These are phyloP conservation scores for Aphelenchoides avenae DNA, from an alignment of 1,140 invertebrate species.

Conservation along the genomic window DNA sequence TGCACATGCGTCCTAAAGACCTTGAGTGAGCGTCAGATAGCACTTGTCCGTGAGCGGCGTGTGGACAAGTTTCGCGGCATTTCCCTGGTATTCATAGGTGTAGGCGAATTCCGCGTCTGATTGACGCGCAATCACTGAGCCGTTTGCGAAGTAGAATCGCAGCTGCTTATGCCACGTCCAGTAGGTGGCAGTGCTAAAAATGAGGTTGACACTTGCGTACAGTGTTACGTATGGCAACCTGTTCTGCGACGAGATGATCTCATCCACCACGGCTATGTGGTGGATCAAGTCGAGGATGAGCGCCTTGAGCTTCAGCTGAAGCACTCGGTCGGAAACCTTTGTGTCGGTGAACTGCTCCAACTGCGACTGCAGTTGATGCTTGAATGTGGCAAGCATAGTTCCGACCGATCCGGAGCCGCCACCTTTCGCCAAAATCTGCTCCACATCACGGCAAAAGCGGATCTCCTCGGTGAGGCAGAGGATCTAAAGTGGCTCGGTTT, in stretches of 20 bases:
- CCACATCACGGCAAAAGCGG: conserved; percentile 75
- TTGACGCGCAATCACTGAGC: conserved; percentile 64
- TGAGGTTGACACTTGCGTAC: no score
- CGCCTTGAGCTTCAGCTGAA: conserved; percentile 63
- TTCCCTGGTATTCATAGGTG: conserved; percentile 86
- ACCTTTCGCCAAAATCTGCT: conserved; percentile 70
- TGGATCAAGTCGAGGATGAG: conserved; percentile 90
- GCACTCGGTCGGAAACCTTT: conserved; percentile 59
- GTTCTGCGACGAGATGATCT: conserved; percentile 63
- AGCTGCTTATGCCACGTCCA: conserved; percentile 95
- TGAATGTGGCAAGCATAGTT: conserved; percentile 64
- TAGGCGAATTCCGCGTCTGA: conserved; percentile 88
- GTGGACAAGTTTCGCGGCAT: conserved; percentile 79
- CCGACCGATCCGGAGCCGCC: conserved; percentile 61
- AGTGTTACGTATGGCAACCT: background rate
- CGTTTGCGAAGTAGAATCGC: conserved; percentile 66
- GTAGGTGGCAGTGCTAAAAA: conserved; percentile 66
- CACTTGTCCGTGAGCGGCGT: conserved; percentile 96
- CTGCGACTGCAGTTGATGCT: conserved; percentile 64
- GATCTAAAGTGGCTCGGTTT: conserved; percentile 64
- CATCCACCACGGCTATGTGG: conserved; percentile 75
- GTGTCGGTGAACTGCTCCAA: conserved; percentile 68
- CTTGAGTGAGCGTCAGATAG: conserved; percentile 98
- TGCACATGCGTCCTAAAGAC: background rate
- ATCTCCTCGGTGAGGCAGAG: conserved; percentile 70